A percentile compares a stretch with the other conserved stretches of the same genome.
These are phyloP conservation scores for Poeciliopsis occidentalis DNA, from an alignment of 2,113 vertebrate genomes.

Conservation along the genomic window DNA sequence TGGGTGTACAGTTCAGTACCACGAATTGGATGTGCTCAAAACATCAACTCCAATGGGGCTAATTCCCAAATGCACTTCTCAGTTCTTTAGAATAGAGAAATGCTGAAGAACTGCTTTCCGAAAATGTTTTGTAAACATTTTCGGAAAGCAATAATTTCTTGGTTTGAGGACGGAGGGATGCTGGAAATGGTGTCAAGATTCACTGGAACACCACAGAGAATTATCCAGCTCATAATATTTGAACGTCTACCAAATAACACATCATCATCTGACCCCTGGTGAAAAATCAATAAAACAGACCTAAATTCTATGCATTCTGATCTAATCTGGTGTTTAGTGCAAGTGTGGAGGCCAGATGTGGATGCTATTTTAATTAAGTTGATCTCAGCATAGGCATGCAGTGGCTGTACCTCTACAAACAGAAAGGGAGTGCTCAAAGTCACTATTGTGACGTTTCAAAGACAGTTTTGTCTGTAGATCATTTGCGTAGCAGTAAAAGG, in stretches of 20 bases:
- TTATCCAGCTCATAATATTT: neutral
- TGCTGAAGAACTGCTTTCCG: neutral
- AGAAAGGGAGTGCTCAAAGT: no score
- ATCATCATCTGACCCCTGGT: neutral
- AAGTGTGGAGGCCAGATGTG: no score
- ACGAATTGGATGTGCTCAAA: constrained; percentile 10
- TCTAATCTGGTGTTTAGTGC: no score
- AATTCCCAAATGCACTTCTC: constrained; percentile 14
- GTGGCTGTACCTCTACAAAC: no score
- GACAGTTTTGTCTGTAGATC: no score
- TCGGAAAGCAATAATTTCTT: constrained; percentile 27
- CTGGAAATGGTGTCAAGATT: neutral
- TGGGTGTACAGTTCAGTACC: constrained; percentile 17
- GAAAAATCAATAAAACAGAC: no score
- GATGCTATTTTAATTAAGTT: no score
- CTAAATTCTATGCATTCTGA: no score
- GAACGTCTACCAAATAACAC: neutral
- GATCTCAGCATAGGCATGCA: no score
- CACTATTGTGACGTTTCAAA: no score
- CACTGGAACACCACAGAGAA: neutral
- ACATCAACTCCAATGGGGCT: neutral
- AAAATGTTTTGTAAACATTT: constrained; percentile 22
- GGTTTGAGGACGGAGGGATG: constrained; percentile 27
- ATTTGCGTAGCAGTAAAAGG: no score
- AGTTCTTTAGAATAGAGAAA: constrained; percentile 44